A percentile compares a stretch with the other conserved stretches of the same genome.
phyloP scores from a whole-genome alignment of 2,113 vertebrate species.

The Coptodon rendalli region DNA sequence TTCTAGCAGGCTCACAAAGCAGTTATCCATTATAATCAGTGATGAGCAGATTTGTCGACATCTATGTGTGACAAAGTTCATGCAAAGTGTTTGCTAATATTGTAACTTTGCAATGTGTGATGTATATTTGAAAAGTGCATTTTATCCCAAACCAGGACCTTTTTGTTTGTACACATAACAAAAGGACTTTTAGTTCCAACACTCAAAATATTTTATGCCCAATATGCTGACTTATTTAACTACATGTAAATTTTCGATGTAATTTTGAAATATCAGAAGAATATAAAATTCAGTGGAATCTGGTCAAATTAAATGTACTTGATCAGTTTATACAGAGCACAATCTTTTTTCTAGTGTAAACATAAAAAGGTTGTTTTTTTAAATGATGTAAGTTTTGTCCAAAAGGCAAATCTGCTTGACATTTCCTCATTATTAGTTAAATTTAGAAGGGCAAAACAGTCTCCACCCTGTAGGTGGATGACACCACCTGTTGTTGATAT shows the following conservation, averaged over 20 bases:
- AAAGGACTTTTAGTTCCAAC: not conserved
- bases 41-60: not conserved
- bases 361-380: not conserved
- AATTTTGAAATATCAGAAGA: not conserved
- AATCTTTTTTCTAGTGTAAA: not conserved
- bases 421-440: not conserved
- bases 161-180: not conserved
- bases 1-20: not conserved
- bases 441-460: not conserved
- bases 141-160: not conserved
- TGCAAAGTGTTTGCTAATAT: not conserved
- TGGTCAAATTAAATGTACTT: not conserved
- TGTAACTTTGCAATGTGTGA: not conserved
- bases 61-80: not conserved
- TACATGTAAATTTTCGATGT: not conserved
- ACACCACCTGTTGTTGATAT: not conserved
- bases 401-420: not conserved
- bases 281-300: not conserved
- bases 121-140: not conserved
- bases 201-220: not conserved
- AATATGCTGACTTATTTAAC: not conserved
- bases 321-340: not conserved
- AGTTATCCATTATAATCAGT: not conserved
- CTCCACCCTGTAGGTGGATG: not conserved
- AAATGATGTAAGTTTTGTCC: not conserved